Conservation (phyloP, 2,888 invertebrate genomes). For the Eristalis intricaria region DNA sequence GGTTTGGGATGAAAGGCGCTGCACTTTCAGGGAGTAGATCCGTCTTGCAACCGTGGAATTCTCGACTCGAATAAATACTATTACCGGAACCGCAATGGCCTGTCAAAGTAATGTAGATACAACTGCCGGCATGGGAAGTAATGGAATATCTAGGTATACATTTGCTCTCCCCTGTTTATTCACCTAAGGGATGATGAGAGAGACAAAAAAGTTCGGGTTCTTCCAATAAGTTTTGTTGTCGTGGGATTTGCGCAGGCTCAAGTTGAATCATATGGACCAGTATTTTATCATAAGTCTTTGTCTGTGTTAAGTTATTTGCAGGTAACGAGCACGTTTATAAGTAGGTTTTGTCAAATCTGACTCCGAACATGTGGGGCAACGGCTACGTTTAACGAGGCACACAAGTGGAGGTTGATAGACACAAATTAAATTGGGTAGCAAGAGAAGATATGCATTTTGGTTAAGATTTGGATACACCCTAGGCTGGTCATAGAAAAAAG, state of each 20-base stretch:
- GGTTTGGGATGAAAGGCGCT: slow-evolving; percentile 51
- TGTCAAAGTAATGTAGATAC: slow-evolving; percentile 46
- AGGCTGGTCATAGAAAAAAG: too few relatives aligned
- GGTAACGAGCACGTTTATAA: background rate
- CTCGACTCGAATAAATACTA: slow-evolving; percentile 40
- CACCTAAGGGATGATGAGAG: background rate
- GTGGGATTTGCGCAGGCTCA: slow-evolving; percentile 55
- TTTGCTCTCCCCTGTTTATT: background rate
- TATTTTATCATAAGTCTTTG: background rate
- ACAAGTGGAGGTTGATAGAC: background rate
- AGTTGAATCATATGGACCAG: slow-evolving; percentile 45
- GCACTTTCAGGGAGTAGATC: slow-evolving; percentile 60
- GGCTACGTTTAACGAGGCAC: too few relatives aligned
- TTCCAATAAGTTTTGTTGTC: slow-evolving; percentile 54
- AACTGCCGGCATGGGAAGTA: slow-evolving; percentile 45
- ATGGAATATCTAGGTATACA: slow-evolving; percentile 18
- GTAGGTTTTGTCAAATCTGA: background rate
- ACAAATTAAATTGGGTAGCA: too few relatives aligned
- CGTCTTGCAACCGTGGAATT: slow-evolving; percentile 49
- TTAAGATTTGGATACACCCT: too few relatives aligned
- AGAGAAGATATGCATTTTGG: too few relatives aligned
- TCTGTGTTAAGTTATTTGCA: slow-evolving; percentile 17
- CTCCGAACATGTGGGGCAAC: too few relatives aligned
- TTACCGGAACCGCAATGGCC: slow-evolving; percentile 33
- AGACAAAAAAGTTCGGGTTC: slow-evolving; percentile 35